These are phyloP conservation scores for Delichon dasypus DNA, from an alignment of 2,797 vertebrate genomes.

Conservation along the genomic window DNA sequence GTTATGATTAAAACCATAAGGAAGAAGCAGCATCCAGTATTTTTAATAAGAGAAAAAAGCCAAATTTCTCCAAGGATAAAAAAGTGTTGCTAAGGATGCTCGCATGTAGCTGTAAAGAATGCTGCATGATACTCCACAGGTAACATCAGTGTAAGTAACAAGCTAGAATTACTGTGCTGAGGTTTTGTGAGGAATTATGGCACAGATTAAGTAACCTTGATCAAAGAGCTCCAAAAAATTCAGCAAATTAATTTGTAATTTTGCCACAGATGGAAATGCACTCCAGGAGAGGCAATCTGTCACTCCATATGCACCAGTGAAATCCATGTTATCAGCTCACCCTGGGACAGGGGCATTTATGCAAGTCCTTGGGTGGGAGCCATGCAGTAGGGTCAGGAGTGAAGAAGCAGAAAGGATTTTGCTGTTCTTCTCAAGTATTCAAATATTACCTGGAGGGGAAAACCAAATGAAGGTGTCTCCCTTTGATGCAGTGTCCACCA, in stretches of 20 bases:
- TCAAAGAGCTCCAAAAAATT: constrained; percentile 14
- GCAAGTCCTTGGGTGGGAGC: constrained; percentile 6
- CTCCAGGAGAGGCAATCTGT: constrained; percentile 56
- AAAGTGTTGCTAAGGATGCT: not conserved
- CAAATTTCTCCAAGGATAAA: not conserved
- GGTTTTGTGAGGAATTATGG: not conserved
- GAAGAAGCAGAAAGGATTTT: not conserved
- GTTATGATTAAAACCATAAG: not conserved
- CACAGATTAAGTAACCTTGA: constrained; percentile 29
- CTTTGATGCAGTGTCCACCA: not conserved
- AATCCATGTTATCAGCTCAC: constrained; percentile 9
- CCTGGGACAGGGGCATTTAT: not conserved
- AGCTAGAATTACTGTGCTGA: not conserved
- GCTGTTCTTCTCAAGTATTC: not conserved
- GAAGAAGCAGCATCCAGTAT: not conserved
- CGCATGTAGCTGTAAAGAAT: not conserved
- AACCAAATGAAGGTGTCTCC: not conserved
- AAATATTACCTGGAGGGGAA: not conserved
- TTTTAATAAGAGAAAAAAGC: not conserved
- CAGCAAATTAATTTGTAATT: constrained; percentile 39
- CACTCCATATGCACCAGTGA: constrained; percentile 12
- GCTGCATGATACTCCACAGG: not conserved
- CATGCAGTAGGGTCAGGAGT: not conserved
- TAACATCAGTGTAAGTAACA: not conserved
- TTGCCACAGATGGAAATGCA: constrained; percentile 29